Evolutionary conservation across 2,113 vertebrate species (phyloP).

Genomic region (Leptocoma aspasia): DNA sequence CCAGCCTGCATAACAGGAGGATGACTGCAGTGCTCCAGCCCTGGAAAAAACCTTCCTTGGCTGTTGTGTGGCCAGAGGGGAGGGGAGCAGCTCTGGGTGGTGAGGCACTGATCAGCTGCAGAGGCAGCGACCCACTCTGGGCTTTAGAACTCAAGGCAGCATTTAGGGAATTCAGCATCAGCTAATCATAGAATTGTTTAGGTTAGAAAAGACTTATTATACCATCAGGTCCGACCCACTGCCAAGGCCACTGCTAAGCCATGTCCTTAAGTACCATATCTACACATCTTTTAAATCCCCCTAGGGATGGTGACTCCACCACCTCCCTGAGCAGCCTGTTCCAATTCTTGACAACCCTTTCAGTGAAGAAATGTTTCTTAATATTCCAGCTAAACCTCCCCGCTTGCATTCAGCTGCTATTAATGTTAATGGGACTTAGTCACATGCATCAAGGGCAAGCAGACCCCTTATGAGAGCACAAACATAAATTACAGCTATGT

Average conservation of each 20-base stretch:
- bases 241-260: neutral
- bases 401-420: neutral
- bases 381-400: neutral
- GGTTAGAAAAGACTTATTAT: neutral
- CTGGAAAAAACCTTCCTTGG: neutral
- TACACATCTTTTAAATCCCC: neutral
- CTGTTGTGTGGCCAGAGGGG: neutral
- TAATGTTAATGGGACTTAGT: conserved; percentile 33
- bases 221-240: neutral
- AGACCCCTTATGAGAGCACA: neutral
- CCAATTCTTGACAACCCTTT: neutral
- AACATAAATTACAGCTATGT: conserved; percentile 24
- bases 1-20: neutral
- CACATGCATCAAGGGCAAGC: conserved; percentile 18
- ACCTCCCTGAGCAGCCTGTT: neutral
- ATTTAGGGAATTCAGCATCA: neutral
- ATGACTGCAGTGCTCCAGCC: neutral
- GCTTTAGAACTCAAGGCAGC: neutral
- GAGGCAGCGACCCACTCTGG: neutral
- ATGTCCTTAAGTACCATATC: neutral
- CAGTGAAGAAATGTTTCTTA: neutral
- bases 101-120: neutral
- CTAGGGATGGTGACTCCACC: neutral
- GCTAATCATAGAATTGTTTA: neutral
- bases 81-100: neutral